Evolutionary conservation across 1,140 invertebrate species (phyloP).

Genomic region (Agraylea sexmaculata): DNA sequence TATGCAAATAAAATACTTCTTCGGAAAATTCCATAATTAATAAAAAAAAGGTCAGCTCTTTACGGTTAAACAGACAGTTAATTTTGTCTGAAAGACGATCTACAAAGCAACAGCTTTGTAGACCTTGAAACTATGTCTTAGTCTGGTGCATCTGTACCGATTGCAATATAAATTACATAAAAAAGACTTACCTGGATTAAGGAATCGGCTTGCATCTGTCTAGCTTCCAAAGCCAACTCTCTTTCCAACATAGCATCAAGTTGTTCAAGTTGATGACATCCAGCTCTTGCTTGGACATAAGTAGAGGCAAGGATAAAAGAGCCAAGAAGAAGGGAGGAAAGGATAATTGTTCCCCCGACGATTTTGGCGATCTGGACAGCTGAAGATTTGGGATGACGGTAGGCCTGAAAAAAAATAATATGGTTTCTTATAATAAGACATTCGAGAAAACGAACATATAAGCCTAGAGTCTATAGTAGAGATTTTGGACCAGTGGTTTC

Average conservation of each 20-base stretch:
- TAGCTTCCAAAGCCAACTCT: constrained; percentile 48
- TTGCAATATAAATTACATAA: background rate
- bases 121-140: no score
- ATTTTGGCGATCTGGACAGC: constrained; percentile 73
- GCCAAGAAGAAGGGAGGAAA: constrained; percentile 63
- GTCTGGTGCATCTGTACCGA: no score
- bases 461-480: no score
- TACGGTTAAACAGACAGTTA: no score
- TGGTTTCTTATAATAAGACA: constrained; percentile 2
- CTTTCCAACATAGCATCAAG: constrained; percentile 49
- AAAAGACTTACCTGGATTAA: constrained; percentile 29
- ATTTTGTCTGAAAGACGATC: no score
- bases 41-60: no score
- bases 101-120: no score
- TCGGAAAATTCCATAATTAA: no score
- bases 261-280: constrained; percentile 55
- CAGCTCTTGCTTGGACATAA: constrained; percentile 64
- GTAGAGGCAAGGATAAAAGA: constrained; percentile 66
- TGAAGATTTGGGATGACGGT: constrained; percentile 55
- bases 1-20: no score
- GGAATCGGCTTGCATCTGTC: constrained; percentile 44
- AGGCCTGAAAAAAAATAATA: constrained; percentile 51
- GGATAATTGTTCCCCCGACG: constrained; percentile 62
- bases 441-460: no score
- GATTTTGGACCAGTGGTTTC: no score